Conservation (phyloP, 2,797 vertebrate genomes). For the Myripristis murdjan region DNA sequence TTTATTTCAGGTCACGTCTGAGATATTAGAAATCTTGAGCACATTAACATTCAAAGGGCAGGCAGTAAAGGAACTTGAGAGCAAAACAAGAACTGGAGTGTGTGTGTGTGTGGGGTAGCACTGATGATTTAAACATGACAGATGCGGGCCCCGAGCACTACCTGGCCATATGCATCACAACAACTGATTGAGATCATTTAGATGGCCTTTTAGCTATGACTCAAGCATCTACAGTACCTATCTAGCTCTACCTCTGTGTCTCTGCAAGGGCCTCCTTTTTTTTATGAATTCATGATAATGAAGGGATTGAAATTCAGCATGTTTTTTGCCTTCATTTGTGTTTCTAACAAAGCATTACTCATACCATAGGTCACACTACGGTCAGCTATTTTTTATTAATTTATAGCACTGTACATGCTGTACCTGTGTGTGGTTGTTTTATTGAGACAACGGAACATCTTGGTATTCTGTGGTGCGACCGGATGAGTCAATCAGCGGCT, state of each 20-base stretch:
- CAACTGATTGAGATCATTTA: conserved; percentile 15
- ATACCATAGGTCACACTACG: too few species aligned
- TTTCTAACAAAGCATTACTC: not conserved
- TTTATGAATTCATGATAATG: not conserved
- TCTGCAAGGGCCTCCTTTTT: not conserved
- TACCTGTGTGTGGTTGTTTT: too few species aligned
- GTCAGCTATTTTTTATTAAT: too few species aligned
- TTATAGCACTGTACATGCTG: too few species aligned
- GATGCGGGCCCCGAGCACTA: conserved; percentile 24
- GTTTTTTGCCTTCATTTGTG: not conserved
- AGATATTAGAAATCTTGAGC: conserved; percentile 21
- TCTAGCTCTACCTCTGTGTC: not conserved
- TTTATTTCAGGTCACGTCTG: conserved; percentile 9
- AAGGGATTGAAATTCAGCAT: not conserved
- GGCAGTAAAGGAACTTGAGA: conserved; percentile 33
- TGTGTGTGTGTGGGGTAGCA: conserved; percentile 12
- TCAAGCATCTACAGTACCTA: conserved; percentile 1
- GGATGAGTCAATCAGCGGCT: too few species aligned
- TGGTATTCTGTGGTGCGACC: too few species aligned
- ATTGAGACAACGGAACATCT: too few species aligned
- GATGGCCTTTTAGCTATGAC: conserved; percentile 1
- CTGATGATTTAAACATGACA: conserved; percentile 26
- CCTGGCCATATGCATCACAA: conserved; percentile 30
- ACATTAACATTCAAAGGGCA: conserved; percentile 57
- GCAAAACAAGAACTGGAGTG: conserved; percentile 24